Conservation (phyloP, 2,888 invertebrate genomes). For the Cinara cedri region DNA sequence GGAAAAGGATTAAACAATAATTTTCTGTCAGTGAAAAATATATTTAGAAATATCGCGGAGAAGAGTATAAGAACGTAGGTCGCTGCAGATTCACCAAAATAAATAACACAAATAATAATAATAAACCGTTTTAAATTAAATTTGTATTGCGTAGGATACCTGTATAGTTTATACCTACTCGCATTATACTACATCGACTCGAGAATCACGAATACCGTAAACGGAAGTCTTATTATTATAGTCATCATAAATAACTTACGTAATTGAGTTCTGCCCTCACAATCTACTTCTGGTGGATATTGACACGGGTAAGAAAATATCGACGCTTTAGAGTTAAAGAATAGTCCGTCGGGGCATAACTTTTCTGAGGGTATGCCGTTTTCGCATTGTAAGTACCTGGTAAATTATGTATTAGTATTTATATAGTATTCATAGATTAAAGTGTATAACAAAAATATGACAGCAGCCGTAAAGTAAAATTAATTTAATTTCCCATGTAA, state of each 20-base stretch:
- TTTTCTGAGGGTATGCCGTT: slow-evolving; percentile 79
- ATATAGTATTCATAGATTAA: not conserved
- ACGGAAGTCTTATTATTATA: too few relatives aligned
- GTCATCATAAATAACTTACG: slow-evolving; percentile 67
- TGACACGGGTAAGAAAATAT: slow-evolving; percentile 78
- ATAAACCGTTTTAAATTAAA: not conserved
- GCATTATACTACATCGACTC: not conserved
- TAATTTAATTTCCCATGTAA: too few relatives aligned
- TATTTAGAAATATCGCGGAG: too few relatives aligned
- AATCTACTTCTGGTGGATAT: slow-evolving; percentile 83
- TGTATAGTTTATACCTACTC: too few relatives aligned
- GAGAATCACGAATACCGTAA: not conserved
- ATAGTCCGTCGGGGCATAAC: slow-evolving; percentile 80
- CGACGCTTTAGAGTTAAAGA: slow-evolving; percentile 75
- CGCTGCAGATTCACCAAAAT: too few relatives aligned
- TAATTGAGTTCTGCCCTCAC: slow-evolving; percentile 72
- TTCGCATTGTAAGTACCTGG: slow-evolving; percentile 67
- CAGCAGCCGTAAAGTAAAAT: too few relatives aligned
- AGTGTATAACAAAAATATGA: not conserved
- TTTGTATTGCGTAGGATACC: not conserved
- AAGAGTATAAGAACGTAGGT: too few relatives aligned
- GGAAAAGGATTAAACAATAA: slow-evolving; percentile 58
- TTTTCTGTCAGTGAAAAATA: not conserved
- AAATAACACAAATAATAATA: too few relatives aligned
- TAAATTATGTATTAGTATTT: not conserved